Evolutionary conservation across 2,888 invertebrate genomes (phyloP).

Genomic region (Tipula unca): DNA sequence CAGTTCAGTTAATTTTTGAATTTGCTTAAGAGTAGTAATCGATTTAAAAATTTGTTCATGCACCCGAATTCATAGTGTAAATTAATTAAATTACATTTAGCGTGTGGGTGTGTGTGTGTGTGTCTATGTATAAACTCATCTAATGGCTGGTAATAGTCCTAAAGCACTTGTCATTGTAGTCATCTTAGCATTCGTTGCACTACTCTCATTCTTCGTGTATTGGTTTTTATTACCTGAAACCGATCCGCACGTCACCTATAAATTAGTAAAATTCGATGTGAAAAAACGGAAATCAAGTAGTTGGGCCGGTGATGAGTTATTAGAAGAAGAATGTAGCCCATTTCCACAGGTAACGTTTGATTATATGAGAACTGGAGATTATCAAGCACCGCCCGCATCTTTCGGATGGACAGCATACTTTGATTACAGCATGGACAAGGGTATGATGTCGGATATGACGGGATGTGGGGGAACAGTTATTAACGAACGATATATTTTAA

Average conservation of each 20-base stretch:
- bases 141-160: no score
- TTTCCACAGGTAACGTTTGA: not conserved
- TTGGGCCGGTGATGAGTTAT: not conserved
- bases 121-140: not conserved
- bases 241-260: not conserved
- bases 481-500: conserved; percentile 53
- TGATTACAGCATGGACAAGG: not conserved
- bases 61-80: not conserved
- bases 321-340: not conserved
- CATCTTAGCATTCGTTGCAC: no score
- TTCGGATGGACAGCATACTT: not conserved
- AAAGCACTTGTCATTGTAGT: no score
- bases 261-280: not conserved
- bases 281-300: not conserved
- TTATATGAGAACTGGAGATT: not conserved
- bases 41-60: not conserved
- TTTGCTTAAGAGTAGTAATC: not conserved
- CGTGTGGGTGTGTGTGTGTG: not conserved
- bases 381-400: not conserved
- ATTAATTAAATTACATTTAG: not conserved
- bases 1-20: not conserved
- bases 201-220: no score
- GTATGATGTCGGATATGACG: conserved; percentile 22
- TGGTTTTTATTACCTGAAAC: not conserved
- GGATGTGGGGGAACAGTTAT: conserved; percentile 68